Evolutionary conservation across 2,797 vertebrate genomes (phyloP).

Genomic region (Aselliscus stoliczkanus): DNA sequence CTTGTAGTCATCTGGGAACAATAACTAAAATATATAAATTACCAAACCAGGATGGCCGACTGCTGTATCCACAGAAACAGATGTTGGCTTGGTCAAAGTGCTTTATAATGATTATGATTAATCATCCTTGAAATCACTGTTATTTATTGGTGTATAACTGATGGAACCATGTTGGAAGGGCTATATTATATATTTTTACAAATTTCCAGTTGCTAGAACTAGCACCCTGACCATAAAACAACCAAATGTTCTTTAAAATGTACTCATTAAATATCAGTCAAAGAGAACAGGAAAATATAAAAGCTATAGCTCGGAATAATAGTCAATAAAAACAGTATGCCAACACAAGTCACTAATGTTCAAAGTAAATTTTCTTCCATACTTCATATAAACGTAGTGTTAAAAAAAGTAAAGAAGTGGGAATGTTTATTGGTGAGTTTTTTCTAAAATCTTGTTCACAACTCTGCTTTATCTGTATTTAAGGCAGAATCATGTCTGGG

Average conservation of each 20-base stretch:
- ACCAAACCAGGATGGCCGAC: conserved; percentile 50
- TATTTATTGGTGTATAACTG: conserved; percentile 74
- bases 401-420: neutral
- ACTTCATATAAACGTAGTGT: neutral
- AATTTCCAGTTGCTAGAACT: conserved; percentile 65
- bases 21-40: conserved; percentile 77
- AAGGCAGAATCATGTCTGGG: neutral
- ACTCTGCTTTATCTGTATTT: neutral
- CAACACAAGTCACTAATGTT: conserved; percentile 54
- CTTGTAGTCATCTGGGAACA: conserved; percentile 71
- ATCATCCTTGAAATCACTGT: conserved; percentile 78
- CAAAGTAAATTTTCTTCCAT: conserved; percentile 56
- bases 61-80: conserved; percentile 76
- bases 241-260: conserved; percentile 55
- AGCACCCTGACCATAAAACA: conserved; percentile 59
- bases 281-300: conserved; percentile 58
- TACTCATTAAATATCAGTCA: conserved; percentile 63
- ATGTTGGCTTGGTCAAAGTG: conserved; percentile 74
- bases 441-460: conserved; percentile 18
- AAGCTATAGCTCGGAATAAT: conserved; percentile 51
- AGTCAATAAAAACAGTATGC: conserved; percentile 57
- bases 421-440: neutral
- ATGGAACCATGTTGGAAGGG: conserved; percentile 61
- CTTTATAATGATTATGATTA: conserved; percentile 78
- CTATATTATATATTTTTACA: conserved; percentile 56